A percentile compares a stretch with the other conserved stretches of the same genome.
Evolutionary conservation across 2,888 invertebrate genomes (phyloP).

Genomic region (Dolichopus griseipennis): DNA sequence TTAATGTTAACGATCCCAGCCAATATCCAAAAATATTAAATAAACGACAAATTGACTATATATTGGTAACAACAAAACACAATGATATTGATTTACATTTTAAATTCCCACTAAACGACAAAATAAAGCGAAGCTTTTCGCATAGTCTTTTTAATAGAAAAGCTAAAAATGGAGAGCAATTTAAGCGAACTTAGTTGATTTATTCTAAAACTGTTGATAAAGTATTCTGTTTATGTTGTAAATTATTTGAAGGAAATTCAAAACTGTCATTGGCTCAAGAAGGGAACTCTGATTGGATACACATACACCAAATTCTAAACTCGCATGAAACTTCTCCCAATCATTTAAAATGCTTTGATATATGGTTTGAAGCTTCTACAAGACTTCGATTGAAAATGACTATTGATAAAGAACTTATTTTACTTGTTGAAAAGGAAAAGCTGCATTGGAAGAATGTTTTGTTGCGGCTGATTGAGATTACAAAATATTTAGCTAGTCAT

Average conservation of each 20-base stretch:
- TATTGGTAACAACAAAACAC: constrained; percentile 7
- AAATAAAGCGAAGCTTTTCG: not conserved
- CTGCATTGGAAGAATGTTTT: constrained; percentile 2
- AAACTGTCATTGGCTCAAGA: constrained; percentile 8
- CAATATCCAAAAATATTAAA: constrained; percentile 9
- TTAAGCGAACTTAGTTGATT: constrained; percentile 8
- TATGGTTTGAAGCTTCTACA: constrained; percentile 9
- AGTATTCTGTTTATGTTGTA: constrained; percentile 9
- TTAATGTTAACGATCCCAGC: constrained; percentile 8
- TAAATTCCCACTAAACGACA: constrained; percentile 7
- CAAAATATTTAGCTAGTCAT: constrained; percentile 9
- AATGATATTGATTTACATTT: constrained; percentile 9
- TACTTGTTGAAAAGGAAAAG: constrained; percentile 9
- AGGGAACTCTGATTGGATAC: constrained; percentile 9
- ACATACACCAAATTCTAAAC: constrained; percentile 9
- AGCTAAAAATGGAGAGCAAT: constrained; percentile 8
- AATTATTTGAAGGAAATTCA: constrained; percentile 8
- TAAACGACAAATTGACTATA: too few relatives aligned
- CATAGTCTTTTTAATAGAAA: constrained; percentile 9
- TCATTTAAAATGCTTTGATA: constrained; percentile 9
- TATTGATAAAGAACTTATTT: constrained; percentile 9
- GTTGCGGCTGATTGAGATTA: constrained; percentile 5
- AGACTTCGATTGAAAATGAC: constrained; percentile 8
- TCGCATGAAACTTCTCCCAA: constrained; percentile 9
- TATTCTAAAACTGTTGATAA: constrained; percentile 8